phyloP scores from a whole-genome alignment of 2,797 vertebrate genomes.

The Phataginus tetradactyla region DNA sequence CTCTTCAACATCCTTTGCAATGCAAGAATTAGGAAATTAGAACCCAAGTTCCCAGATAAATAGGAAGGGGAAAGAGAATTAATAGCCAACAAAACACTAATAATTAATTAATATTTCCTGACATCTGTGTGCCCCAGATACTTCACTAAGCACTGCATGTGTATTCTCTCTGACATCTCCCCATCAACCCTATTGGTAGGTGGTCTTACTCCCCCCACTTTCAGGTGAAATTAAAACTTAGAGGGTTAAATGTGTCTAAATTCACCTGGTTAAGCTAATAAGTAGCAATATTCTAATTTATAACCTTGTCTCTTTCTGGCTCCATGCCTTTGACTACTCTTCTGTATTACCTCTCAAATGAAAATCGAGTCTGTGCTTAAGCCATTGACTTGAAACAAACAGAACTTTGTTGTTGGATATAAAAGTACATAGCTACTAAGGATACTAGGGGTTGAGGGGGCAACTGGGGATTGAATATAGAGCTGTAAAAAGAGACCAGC shows the following conservation, averaged over 20 bases:
- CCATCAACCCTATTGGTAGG: not conserved
- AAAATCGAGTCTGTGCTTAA: not conserved
- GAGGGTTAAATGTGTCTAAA: not conserved
- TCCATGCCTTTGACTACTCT: not conserved
- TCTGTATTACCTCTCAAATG: not conserved
- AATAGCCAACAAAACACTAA: not conserved
- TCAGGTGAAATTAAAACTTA: not conserved
- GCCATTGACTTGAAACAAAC: not conserved
- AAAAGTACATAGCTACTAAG: not conserved
- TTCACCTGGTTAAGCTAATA: not conserved
- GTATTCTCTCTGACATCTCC: not conserved
- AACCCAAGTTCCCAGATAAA: not conserved
- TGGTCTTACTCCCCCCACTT: not conserved
- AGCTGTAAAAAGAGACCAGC: not conserved
- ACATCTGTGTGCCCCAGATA: not conserved
- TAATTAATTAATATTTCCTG: not conserved
- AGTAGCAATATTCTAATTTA: not conserved
- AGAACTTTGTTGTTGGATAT: not conserved
- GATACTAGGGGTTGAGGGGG: not conserved
- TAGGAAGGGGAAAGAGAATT: not conserved
- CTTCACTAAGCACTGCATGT: not conserved
- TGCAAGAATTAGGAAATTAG: conserved; percentile 23
- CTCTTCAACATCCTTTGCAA: not conserved
- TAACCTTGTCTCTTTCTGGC: not conserved
- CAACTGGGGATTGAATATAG: not conserved